Evolutionary conservation across 2,888 invertebrate genomes (phyloP), one percentile per base, ranked within the genome.

Genomic region (Catocala nupta): DNA sequence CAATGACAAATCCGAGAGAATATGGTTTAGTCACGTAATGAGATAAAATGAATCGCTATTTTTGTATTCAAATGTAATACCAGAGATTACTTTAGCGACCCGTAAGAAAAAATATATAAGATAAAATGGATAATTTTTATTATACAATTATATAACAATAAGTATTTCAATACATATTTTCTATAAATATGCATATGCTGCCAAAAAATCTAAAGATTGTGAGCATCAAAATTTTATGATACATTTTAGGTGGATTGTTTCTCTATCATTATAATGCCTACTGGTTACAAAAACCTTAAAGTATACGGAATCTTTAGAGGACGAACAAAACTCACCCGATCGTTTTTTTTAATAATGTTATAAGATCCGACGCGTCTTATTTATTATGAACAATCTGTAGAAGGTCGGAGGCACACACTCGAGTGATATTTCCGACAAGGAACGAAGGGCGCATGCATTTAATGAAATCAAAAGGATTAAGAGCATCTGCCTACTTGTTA

Each of bases 391-490:
- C 86, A 85, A 85, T 85, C 77, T 81, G 73, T 83, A 82, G 83
- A 85, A 81, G 88, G 87, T 86, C 85, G 84, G 86, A 85, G 86
- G 82, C 84, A 87, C 81, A 81, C 86, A 85, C 88, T 90, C 90
- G 89, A 93, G 91, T 93, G 94, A 94, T 94, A 93, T 93, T 93
- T 94, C 94, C 93, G 94, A 93, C 93, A 92, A 84, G 87, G 86
- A 85, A 86, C 86, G 86, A 90, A 87, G 90, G 91, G 92, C 90
- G 93, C 93, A 93, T 92, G 93, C 91, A 90, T 92, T 93, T 92
- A 94, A 93, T 92, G 91, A 93, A 93, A 93, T 93, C 92, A 94
- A 93, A 93, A 91, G 94, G 94, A 94, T 94, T 93, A 93, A 93
- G 86, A 91, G 93, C 94, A 94, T 94, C 94, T 94, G 94, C 93